Evolutionary conservation across 2,888 invertebrate genomes (phyloP).

Genomic region (Caenorhabditis sp.): DNA sequence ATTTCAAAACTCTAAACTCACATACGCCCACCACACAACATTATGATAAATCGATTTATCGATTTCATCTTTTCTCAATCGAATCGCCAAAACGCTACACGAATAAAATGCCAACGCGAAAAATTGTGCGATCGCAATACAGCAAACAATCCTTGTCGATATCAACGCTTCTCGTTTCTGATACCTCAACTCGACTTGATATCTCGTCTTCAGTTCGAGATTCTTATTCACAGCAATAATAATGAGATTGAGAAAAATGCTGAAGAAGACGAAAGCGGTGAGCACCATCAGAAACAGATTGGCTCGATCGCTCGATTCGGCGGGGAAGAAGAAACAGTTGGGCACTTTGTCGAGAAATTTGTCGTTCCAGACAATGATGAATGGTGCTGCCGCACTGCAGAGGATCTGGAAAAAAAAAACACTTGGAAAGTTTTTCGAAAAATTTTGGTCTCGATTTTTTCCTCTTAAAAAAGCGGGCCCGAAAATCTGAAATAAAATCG

Average conservation of each 20-base stretch:
- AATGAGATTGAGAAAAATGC: constrained; percentile 25
- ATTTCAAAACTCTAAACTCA: no score
- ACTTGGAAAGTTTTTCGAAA: no score
- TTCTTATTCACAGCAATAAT: constrained; percentile 33
- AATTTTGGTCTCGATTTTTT: no score
- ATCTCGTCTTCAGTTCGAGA: constrained; percentile 24
- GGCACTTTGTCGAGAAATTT: constrained; percentile 31
- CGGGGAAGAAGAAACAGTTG: constrained; percentile 36
- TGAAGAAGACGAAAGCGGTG: constrained; percentile 17
- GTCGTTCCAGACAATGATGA: constrained; percentile 29
- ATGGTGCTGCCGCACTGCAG: constrained; percentile 16
- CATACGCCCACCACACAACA: constrained; percentile 42
- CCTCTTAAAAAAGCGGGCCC: no score
- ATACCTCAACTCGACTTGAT: constrained; percentile 26
- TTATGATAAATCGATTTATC: constrained; percentile 30
- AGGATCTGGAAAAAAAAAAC: constrained; percentile 8
- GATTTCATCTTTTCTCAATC: constrained; percentile 25
- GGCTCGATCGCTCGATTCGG: constrained; percentile 21
- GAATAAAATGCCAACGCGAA: constrained; percentile 25
- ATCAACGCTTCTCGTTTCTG: constrained; percentile 32
- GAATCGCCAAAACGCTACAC: constrained; percentile 22
- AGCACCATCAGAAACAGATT: constrained; percentile 23
- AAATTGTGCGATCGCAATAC: constrained; percentile 31
- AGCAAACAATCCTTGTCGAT: constrained; percentile 26
- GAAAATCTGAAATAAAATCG: no score